Percentiles rank a stretch among this genome's conserved stretches.
phyloP scores from a whole-genome alignment of 2,113 vertebrate genomes.

The Lipotes vexillifer region DNA sequence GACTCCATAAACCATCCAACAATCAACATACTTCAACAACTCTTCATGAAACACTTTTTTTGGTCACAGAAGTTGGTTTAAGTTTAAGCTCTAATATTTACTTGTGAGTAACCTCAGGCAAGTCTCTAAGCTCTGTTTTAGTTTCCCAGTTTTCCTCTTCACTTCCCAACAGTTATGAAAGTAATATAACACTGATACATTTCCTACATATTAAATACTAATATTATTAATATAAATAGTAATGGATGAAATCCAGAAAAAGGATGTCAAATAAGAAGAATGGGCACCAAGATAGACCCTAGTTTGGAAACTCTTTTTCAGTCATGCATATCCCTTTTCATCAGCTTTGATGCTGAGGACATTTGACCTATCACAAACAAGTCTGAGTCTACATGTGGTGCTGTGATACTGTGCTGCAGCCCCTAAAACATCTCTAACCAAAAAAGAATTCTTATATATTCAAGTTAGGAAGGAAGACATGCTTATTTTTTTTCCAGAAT shows the following conservation, averaged over 20 bases:
- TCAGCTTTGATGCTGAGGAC: neutral
- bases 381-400: neutral
- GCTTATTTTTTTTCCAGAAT: neutral
- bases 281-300: neutral
- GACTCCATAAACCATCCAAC: neutral
- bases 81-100: neutral
- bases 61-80: neutral
- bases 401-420: neutral
- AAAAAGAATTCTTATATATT: neutral
- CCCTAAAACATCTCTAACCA: neutral
- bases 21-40: neutral
- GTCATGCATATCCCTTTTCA: neutral
- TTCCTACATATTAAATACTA: neutral
- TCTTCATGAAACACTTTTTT: neutral
- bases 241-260: neutral
- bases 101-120: neutral
- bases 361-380: neutral
- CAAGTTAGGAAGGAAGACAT: neutral
- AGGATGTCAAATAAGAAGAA: neutral
- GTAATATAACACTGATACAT: neutral
- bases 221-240: neutral
- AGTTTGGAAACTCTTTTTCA: neutral
- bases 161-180: neutral
- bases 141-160: neutral
- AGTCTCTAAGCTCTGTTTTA: neutral